Percentiles rank a stretch among this genome's conserved stretches.
These are phyloP conservation scores for Odocoileus hemionus DNA, from an alignment of 2,113 vertebrate genomes.

Conservation along the genomic window DNA sequence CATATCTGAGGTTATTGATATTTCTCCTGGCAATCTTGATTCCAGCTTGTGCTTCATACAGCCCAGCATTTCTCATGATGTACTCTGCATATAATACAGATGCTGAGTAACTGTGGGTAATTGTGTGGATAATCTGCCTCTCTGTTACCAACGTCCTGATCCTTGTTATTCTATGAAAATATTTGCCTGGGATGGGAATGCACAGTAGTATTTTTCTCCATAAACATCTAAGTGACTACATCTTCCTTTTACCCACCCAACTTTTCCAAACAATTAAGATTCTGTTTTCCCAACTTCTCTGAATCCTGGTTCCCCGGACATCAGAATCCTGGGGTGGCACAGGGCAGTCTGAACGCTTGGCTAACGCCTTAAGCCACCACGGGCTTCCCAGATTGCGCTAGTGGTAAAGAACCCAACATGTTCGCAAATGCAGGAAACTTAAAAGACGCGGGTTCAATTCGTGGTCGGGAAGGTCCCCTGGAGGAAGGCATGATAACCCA, in stretches of 20 bases:
- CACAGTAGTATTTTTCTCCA: not conserved
- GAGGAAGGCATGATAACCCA: not conserved
- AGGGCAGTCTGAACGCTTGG: not conserved
- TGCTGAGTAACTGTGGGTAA: not conserved
- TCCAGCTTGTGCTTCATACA: not conserved
- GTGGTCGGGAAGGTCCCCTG: not conserved
- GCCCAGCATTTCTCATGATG: not conserved
- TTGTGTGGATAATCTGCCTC: not conserved
- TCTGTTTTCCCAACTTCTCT: not conserved
- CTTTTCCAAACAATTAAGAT: not conserved
- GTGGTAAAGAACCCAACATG: not conserved
- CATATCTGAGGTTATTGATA: not conserved
- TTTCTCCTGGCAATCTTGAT: not conserved
- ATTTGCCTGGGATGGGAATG: not conserved
- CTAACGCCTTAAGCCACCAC: not conserved
- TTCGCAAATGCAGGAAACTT: not conserved
- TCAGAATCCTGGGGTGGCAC: not conserved
- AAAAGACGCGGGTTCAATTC: not conserved
- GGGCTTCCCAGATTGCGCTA: not conserved
- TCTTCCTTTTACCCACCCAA: not conserved
- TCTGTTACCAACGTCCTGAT: not conserved
- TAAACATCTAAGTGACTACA: not conserved
- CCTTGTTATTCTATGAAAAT: not conserved
- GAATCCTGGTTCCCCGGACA: rapidly evolving
- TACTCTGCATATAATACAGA: not conserved